Evolutionary conservation across 2,888 invertebrate species (phyloP), one percentile per base, ranked within the genome.

Genomic region (Nomada fucata): DNA sequence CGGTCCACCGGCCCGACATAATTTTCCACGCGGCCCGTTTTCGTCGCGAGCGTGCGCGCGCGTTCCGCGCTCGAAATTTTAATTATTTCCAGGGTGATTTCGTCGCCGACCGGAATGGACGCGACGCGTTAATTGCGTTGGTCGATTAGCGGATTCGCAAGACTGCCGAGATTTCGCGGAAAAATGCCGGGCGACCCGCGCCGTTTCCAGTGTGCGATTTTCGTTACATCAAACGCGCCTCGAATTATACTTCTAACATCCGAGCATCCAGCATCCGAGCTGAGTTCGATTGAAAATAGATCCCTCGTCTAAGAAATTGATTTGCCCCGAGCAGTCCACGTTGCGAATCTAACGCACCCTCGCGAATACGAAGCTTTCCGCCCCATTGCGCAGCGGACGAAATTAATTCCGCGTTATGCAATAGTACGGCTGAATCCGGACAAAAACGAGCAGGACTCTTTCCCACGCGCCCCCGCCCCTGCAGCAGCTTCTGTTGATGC

Each of bases 81-180:
- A 76, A 79, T 79, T 79, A 69, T 76, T 76, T 68, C 42, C 63
- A 13, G 63, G 76, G 61, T 76, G 76, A 79, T 79, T 79, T 68
- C 50, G 61, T 50, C 78, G 68, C 78, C 44, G 36, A 29, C 15
- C 47, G 61, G 42, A 42, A 76, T 68, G 68, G 76, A 78, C 76
- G 68, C 0, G 61, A 50, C n/a, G 63, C 61, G 67, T 67, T 78
- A 76, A 78, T 76, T 68, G 72, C 68, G 20, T 29, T 57, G 55
- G 68, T 76, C 76, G 76, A 78, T 78, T 76, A 76, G 63, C 50
- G 67, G 42, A 76, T 63, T 68, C 63, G 42, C 60, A 53, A 26
- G 26, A 57, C 44, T 52, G 4, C 29, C 18, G 77, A 23, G 77
- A 10, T 53, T 44, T 2, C 42, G 10, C 42, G 20, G 47, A 15